Evolutionary conservation across 2,113 vertebrate genomes (phyloP), one percentile per base, ranked within the genome.

Genomic region (Archilochus colubris): DNA sequence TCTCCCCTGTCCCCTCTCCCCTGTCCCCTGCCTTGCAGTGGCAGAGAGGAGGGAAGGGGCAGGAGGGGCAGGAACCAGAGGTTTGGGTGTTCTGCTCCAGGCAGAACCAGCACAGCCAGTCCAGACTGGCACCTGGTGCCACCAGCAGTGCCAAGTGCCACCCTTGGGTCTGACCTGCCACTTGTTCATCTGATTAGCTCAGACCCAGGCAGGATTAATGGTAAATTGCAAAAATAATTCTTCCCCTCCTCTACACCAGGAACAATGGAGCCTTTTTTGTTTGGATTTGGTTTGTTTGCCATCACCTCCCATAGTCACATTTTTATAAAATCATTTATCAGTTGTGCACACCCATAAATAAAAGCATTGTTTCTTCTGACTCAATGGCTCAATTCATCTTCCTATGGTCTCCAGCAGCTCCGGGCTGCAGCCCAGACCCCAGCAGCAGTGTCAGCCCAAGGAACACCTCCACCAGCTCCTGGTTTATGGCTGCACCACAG

Each of bases 331-430:
- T 10, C 88, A 70, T 94, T 87, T 55, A 59, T 96, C 93, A 93
- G 2, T 8, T 3, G 2, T 40, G 40, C 28, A 9, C 46, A 33
- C 48, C 61, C 12, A 69, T 85, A 95, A 95, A 96, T 55, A 83
- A 95, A 94, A 69, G 69, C 82, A 62, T 89, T 94, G 92, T 95
- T 92, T 83, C 86, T 86, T 33, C 88, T 22, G 63, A 88, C 73
- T 83, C 94, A 95, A 94, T 88, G 78, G 91, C 46, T 92, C 94
- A 68, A 86, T 89, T 85, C 88, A 95, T 93, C 94, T 94, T 91
- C 95, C 67, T 14, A 70, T 12, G 23, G 70, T 63, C n/a, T 68
- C 66, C 82, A 27, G 63, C 77, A 51, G 74, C 61, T 59, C 61
- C 14, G 1, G 75, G 86, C 67, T 30, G 40, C 57, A 93, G 92